phyloP scores from a whole-genome alignment of 2,113 vertebrate species.

The Bos javanicus region DNA sequence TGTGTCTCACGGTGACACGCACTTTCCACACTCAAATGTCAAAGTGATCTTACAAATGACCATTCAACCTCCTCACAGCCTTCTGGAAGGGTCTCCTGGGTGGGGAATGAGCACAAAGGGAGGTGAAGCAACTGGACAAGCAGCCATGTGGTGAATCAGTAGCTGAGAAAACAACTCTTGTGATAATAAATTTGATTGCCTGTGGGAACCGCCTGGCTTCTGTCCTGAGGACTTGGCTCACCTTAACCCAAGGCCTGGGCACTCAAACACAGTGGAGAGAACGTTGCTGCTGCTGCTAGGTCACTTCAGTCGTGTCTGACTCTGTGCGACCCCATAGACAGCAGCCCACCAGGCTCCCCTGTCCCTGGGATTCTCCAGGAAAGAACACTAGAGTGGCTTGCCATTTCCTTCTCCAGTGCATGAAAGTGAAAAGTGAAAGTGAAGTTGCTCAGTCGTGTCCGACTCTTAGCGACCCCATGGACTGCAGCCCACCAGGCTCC shows the following conservation, averaged over 20 bases:
- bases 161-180: background rate
- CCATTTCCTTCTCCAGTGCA: no score
- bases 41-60: background rate
- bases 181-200: background rate
- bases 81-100: background rate
- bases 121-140: background rate
- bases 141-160: background rate
- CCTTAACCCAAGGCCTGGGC: background rate
- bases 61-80: background rate
- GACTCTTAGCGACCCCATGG: no score
- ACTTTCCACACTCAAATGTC: background rate
- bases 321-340: no score
- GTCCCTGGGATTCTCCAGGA: no score
- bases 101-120: background rate
- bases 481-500: no score
- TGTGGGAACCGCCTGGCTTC: rapidly evolving
- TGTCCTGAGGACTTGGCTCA: background rate
- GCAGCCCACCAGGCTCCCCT: no score
- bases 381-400: no score
- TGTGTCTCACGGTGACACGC: rapidly evolving
- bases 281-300: no score
- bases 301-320: no score
- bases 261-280: rapidly evolving
- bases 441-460: no score
- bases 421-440: no score